phyloP scores from a whole-genome alignment of 2,113 vertebrate genomes.

The Abramis brama region DNA sequence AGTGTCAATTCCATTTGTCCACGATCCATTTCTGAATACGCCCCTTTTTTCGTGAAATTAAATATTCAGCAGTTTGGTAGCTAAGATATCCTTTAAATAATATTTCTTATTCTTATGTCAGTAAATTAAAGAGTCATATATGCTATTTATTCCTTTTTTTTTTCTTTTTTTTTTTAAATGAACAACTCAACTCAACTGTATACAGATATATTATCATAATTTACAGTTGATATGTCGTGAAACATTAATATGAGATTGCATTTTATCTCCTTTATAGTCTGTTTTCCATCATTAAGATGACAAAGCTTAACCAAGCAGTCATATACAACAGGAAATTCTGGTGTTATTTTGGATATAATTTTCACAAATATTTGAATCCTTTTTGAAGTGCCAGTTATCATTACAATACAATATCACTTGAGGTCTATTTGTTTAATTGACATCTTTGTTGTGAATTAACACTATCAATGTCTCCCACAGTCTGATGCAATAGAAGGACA shows the following conservation, averaged over 20 bases:
- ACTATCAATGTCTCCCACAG: background rate
- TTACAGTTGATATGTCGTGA: background rate
- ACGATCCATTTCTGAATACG: conserved; percentile 16
- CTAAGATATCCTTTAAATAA: background rate
- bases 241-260: background rate
- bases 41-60: conserved; percentile 27
- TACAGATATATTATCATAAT: background rate
- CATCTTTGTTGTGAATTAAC: background rate
- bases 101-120: background rate
- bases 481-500: conserved; percentile 24
- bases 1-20: background rate
- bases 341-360: background rate
- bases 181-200: background rate
- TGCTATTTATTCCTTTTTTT: background rate
- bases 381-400: background rate
- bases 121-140: background rate
- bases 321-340: background rate
- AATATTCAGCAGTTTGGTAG: background rate
- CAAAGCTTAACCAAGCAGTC: background rate
- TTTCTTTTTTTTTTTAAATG: background rate
- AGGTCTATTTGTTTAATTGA: background rate
- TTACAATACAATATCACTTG: background rate
- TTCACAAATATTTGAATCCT: background rate
- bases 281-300: background rate
- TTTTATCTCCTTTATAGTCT: background rate